These are phyloP conservation scores for Zhuqinia jingwanae DNA, from an alignment of 2,888 invertebrate genomes.

Conservation along the genomic window DNA sequence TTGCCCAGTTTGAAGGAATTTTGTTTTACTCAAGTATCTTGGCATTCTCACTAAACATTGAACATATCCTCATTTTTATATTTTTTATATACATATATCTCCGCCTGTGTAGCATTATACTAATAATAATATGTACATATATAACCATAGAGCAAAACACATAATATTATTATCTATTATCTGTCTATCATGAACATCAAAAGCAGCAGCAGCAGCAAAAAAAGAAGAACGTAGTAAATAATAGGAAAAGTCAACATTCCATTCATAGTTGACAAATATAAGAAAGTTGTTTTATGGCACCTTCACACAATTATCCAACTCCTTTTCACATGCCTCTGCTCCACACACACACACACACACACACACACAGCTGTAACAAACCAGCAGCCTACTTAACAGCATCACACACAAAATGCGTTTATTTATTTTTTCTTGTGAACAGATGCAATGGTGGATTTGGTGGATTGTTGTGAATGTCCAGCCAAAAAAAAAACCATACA, in stretches of 20 bases:
- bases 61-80: not conserved
- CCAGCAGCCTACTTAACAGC: not conserved
- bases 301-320: constrained; percentile 60
- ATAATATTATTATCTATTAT: constrained; percentile 24
- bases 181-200: constrained; percentile 33
- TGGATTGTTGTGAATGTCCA: too few relatives aligned
- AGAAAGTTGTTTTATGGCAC: constrained; percentile 69
- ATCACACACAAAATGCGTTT: not conserved
- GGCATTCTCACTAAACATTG: too few relatives aligned
- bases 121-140: not conserved
- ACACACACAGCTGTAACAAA: too few relatives aligned
- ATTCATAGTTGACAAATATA: constrained; percentile 67
- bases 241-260: constrained; percentile 63
- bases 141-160: not conserved
- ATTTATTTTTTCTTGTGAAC: too few relatives aligned
- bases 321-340: constrained; percentile 21
- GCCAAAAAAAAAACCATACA: too few relatives aligned
- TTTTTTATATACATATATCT: not conserved
- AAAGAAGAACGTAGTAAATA: constrained; percentile 54
- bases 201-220: constrained; percentile 7
- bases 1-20: constrained; percentile 18
- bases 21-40: not conserved
- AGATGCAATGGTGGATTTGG: not conserved
- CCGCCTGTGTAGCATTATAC: too few relatives aligned
- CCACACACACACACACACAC: too few relatives aligned